Evolutionary conservation across 1,140 invertebrate species (phyloP), one percentile per base, ranked within the genome.

Genomic region (Mya arenaria): DNA sequence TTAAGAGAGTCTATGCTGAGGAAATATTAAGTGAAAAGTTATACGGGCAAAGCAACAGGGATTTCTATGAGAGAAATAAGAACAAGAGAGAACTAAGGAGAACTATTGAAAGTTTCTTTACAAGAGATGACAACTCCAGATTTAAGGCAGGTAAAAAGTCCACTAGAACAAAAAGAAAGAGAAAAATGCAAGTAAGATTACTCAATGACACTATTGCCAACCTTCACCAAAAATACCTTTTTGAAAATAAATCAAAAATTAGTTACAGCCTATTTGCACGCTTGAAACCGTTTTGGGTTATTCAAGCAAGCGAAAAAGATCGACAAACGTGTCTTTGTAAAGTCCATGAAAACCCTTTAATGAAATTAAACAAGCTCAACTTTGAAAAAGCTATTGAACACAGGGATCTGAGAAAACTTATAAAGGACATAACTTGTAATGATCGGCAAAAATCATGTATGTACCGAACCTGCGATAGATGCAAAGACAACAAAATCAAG

Each of bases 241-340:
- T 25, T 60, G 25, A 60, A 28, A 10, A 60, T 4, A 60, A 60
- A n/a, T n/a, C n/a, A n/a, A n/a, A n/a, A n/a, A n/a, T n/a, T n/a
- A n/a, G n/a, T n/a, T 63, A 68, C 65, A 68, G 65, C 28, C 34
- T 73, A 19, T 73, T 73, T 58, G 48, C 48, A 19, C 3, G 23
- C 25, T 30, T 83, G 15, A 65, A 62, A 39, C 75, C 69, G 1
- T 80, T 85, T 55, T 69, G 55, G 62, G 41, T 80, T 25, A 28
- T 74, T 25, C 28, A 63, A 28, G 39, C 77, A 36, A 81, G 28
- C 36, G 71, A 78, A 55, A 82, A 60, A 48, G 73, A 85, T 25
- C 62, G 72, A 58, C 30, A 82, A 36, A 84, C 83, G 25, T 85
- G 72, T 36, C 25, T 73, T 19, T 85, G 73, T 36, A 82, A 73